phyloP scores from a whole-genome alignment of 1,140 invertebrate species.

The Drosophila tsacasi region DNA sequence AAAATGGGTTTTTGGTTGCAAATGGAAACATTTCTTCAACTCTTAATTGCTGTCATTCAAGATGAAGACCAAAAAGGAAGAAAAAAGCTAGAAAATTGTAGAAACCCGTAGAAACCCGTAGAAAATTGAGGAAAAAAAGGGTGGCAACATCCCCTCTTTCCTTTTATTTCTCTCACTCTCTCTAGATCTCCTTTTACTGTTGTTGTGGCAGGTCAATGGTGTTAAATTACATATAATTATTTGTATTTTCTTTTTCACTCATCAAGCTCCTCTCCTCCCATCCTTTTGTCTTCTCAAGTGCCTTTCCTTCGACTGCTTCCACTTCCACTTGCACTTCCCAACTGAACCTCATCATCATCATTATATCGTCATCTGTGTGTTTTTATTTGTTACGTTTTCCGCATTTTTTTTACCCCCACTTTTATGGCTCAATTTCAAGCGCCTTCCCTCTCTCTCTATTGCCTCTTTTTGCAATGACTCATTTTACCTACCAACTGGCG shows the following conservation, averaged over 20 bases:
- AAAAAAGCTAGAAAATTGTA: neutral
- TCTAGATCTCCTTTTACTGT: neutral
- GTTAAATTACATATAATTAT: slow-evolving; percentile 78
- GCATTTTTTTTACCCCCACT: slow-evolving; percentile 11
- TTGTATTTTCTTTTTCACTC: slow-evolving; percentile 39
- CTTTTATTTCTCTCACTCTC: neutral
- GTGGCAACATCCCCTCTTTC: neutral
- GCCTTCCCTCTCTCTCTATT: too few relatives aligned
- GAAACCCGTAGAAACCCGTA: neutral
- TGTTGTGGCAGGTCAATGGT: slow-evolving; percentile 75
- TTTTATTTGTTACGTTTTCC: slow-evolving; percentile 44
- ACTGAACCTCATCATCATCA: slow-evolving; percentile 21
- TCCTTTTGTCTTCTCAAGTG: slow-evolving; percentile 54
- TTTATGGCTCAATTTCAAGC: neutral
- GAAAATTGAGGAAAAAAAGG: neutral
- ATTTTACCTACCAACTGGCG: slow-evolving; percentile 24
- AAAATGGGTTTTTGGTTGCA: neutral
- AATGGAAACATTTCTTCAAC: slow-evolving; percentile 31
- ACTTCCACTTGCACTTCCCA: slow-evolving; percentile 24
- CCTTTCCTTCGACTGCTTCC: slow-evolving; percentile 31
- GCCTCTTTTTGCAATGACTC: slow-evolving; percentile 18
- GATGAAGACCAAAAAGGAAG: neutral
- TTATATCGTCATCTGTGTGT: slow-evolving; percentile 23
- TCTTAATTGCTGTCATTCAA: slow-evolving; percentile 59
- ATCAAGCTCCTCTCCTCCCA: slow-evolving; percentile 10